phyloP scores from a whole-genome alignment of 1,140 invertebrate genomes.

The Eumaeus atala region DNA sequence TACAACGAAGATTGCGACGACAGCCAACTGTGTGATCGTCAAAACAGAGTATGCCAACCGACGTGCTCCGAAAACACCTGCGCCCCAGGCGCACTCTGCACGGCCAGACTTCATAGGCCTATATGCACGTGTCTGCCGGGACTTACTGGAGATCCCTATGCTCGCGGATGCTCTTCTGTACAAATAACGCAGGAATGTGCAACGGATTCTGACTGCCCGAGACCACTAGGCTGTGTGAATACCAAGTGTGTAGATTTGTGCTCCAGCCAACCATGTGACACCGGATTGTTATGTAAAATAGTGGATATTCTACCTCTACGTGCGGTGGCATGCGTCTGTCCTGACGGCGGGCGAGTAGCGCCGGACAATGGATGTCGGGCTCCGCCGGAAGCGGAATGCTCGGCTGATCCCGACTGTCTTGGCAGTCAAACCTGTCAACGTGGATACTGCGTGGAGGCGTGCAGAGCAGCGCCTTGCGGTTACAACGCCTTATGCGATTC shows the following conservation, averaged over 20 bases:
- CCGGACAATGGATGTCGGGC: constrained; percentile 76
- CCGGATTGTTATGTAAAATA: constrained; percentile 85
- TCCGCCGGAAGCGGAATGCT: constrained; percentile 76
- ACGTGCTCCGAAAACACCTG: constrained; percentile 87
- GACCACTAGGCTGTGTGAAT: constrained; percentile 84
- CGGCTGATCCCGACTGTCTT: constrained; percentile 82
- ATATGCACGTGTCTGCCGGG: constrained; percentile 85
- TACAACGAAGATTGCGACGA: constrained; percentile 93
- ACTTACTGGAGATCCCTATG: constrained; percentile 85
- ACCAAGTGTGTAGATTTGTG: constrained; percentile 85
- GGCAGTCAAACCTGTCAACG: constrained; percentile 82
- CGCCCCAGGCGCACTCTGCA: constrained; percentile 83
- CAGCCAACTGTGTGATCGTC: constrained; percentile 87
- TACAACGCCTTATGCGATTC: constrained; percentile 89
- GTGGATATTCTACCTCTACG: constrained; percentile 85
- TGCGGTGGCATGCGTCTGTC: constrained; percentile 88
- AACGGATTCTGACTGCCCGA: constrained; percentile 83
- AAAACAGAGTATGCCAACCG: constrained; percentile 88
- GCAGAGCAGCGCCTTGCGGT: constrained; percentile 85
- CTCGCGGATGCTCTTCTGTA: constrained; percentile 77
- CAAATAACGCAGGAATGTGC: constrained; percentile 78
- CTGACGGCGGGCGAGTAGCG: constrained; percentile 70
- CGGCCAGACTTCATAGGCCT: constrained; percentile 83
- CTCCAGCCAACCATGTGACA: constrained; percentile 79
- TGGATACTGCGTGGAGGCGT: constrained; percentile 87